Conservation (phyloP, 2,888 invertebrate species). For the Camptogramma bilineatum region DNA sequence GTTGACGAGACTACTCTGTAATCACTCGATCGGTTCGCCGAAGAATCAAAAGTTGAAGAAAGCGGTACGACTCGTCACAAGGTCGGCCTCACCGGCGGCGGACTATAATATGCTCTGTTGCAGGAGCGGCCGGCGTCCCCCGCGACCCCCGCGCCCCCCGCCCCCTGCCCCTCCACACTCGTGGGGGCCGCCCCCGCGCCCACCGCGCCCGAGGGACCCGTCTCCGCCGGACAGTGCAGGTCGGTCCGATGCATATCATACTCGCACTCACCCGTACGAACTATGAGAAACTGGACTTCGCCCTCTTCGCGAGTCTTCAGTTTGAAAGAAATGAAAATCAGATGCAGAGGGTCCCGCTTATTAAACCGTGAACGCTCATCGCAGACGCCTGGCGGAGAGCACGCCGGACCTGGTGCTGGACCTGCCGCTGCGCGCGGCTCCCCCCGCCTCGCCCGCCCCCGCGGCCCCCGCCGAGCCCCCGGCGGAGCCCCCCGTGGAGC, state of each 20-base stretch:
- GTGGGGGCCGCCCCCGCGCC: constrained; percentile 12
- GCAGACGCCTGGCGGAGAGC: constrained; percentile 80
- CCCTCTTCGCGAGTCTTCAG: too few relatives aligned
- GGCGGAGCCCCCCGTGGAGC: constrained; percentile 39
- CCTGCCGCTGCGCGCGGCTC: constrained; percentile 85
- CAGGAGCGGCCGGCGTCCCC: constrained; percentile 8
- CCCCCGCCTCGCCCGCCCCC: constrained; percentile 57
- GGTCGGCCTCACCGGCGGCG: too few relatives aligned
- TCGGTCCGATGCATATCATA: not conserved
- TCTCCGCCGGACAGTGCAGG: constrained; percentile 48
- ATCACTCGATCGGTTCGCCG: too few relatives aligned
- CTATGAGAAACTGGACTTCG: too few relatives aligned
- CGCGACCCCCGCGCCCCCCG: constrained; percentile 16
- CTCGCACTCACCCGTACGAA: too few relatives aligned
- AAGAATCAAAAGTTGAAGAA: too few relatives aligned
- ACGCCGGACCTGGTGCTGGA: constrained; percentile 94
- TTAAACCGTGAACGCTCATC: not conserved
- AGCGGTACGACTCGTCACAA: too few relatives aligned
- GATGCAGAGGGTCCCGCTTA: too few relatives aligned
- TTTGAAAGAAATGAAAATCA: too few relatives aligned
- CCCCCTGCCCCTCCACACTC: constrained; percentile 16
- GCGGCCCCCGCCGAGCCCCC: constrained; percentile 36
- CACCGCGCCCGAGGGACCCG: constrained; percentile 47
- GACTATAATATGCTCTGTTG: not conserved
- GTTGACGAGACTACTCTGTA: too few relatives aligned